phyloP scores from a whole-genome alignment of 2,113 vertebrate species.

The Noctilio leporinus region DNA sequence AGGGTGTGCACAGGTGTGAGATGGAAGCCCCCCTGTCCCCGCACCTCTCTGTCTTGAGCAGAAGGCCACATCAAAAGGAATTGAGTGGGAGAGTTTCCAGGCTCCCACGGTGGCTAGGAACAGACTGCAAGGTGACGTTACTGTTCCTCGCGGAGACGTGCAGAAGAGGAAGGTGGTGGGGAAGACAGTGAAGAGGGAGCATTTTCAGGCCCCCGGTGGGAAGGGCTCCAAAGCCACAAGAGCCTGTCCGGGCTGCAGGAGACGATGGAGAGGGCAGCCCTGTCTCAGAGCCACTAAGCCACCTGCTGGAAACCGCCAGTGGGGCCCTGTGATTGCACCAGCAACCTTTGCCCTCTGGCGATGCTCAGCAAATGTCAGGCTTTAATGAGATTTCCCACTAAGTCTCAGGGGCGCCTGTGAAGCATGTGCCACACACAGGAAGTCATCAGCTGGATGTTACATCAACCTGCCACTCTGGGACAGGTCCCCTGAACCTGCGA shows the following conservation, averaged over 20 bases:
- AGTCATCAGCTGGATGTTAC: not conserved
- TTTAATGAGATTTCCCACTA: slow-evolving; percentile 61
- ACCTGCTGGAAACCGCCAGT: not conserved
- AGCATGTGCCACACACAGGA: not conserved
- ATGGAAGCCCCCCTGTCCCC: not conserved
- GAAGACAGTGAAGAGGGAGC: not conserved
- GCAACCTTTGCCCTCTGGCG: slow-evolving; percentile 56
- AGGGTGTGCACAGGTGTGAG: not conserved
- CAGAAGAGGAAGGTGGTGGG: not conserved
- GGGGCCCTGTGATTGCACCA: slow-evolving; percentile 26
- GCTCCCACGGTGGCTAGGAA: not conserved
- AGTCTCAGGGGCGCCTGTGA: not conserved
- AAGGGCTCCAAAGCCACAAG: not conserved
- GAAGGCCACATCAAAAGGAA: not conserved
- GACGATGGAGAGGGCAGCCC: not conserved
- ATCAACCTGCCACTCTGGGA: not conserved
- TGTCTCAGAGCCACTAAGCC: not conserved
- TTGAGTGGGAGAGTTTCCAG: no score
- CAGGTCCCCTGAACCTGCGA: not conserved
- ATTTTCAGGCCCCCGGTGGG: not conserved
- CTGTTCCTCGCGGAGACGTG: not conserved
- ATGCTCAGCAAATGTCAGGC: slow-evolving; percentile 64
- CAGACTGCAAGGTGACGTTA: not conserved
- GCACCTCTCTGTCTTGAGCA: not conserved
- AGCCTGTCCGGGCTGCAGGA: not conserved